These are phyloP conservation scores for Agriotes lineatus DNA, from an alignment of 2,888 invertebrate genomes.

Conservation along the genomic window DNA sequence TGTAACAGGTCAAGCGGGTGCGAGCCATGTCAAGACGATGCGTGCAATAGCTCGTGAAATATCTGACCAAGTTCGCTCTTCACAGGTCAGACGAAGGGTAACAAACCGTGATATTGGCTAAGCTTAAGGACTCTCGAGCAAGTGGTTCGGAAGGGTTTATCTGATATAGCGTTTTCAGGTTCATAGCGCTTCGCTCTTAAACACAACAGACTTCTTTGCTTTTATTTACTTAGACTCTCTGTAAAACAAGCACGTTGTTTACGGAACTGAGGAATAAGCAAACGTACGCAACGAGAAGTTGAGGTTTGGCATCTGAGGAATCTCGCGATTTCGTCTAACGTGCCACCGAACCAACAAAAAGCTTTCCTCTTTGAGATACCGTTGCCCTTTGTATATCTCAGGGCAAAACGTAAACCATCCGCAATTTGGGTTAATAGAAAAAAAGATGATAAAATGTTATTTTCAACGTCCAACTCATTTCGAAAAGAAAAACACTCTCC, in stretches of 20 bases:
- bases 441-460: too few species aligned
- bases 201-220: constrained; percentile 10
- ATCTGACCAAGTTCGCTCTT: constrained; percentile 38
- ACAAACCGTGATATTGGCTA: constrained; percentile 40
- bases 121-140: constrained; percentile 35
- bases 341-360: too few species aligned
- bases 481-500: too few species aligned
- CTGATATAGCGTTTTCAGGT: constrained; percentile 29
- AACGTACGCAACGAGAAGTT: background rate
- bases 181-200: constrained; percentile 10
- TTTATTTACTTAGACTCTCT: constrained; percentile 4
- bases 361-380: too few species aligned
- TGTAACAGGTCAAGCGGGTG: constrained; percentile 44
- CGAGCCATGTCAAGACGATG: constrained; percentile 29
- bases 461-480: too few species aligned
- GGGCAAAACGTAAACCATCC: too few species aligned
- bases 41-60: constrained; percentile 39
- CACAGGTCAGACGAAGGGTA: constrained; percentile 39
- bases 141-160: constrained; percentile 40
- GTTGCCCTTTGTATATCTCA: too few species aligned
- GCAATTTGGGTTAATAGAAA: too few species aligned
- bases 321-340: too few species aligned
- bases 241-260: background rate
- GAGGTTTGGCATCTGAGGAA: too few species aligned
- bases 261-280: background rate